Conservation (phyloP, 2,113 vertebrate species). For the Mobula birostris region DNA sequence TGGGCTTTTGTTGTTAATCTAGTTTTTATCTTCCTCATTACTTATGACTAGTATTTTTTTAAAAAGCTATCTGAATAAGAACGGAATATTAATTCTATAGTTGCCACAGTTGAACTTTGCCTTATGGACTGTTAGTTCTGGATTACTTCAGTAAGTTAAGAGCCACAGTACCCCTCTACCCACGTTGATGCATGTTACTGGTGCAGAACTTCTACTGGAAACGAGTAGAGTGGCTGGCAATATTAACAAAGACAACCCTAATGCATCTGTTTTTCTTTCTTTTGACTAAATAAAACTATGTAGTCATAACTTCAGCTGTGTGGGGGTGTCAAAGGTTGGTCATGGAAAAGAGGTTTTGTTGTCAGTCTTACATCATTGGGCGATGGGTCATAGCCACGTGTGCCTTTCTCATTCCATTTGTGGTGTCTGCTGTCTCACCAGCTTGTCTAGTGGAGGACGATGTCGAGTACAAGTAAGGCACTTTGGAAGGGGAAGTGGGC, state of each 20-base stretch:
- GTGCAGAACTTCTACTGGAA: not conserved
- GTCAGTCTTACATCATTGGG: not conserved
- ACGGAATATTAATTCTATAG: too few relatives aligned
- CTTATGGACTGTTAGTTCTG: too few relatives aligned
- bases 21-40: too few relatives aligned
- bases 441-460: not conserved
- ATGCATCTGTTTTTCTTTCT: not conserved
- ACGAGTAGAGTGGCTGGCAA: not conserved
- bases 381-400: not conserved
- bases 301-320: not conserved
- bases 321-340: not conserved
- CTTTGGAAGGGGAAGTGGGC: not conserved
- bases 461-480: not conserved
- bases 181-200: too few relatives aligned
- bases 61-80: too few relatives aligned
- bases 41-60: too few relatives aligned
- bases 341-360: not conserved
- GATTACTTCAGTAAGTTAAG: too few relatives aligned
- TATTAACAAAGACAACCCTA: not conserved
- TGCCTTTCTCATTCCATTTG: not conserved
- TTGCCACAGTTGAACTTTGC: too few relatives aligned
- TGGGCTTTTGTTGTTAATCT: not conserved
- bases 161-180: too few relatives aligned
- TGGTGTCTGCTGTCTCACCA: not conserved
- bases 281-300: not conserved